A percentile compares a stretch with the other conserved stretches of the same genome.
Conservation (phyloP, 2,888 invertebrate species). For the Dichetophora obliterata region DNA sequence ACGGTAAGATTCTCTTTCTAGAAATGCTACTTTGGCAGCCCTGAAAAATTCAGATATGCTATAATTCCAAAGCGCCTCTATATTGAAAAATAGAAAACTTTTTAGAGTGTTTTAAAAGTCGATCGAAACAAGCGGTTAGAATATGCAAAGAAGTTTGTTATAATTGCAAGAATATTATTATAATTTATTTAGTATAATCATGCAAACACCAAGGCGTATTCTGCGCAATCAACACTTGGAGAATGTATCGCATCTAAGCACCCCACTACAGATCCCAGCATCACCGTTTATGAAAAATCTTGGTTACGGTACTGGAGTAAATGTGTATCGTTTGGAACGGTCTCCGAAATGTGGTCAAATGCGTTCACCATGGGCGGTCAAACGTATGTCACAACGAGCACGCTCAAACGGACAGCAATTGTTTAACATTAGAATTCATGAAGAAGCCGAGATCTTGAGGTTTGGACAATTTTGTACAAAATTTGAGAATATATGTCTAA, state of each 20-base stretch:
- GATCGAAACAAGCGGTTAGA: no score
- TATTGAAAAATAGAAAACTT: no score
- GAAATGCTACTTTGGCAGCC: no score
- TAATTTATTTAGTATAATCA: slow-evolving; percentile 38
- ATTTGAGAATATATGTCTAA: not conserved
- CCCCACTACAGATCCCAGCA: slow-evolving; percentile 75
- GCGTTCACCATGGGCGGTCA: slow-evolving; percentile 90
- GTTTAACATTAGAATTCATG: slow-evolving; percentile 67
- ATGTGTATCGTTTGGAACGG: slow-evolving; percentile 81
- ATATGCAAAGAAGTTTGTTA: no score
- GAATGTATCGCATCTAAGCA: slow-evolving; percentile 56
- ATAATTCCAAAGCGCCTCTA: no score
- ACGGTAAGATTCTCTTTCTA: no score
- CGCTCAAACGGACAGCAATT: slow-evolving; percentile 32
- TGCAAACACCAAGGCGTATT: slow-evolving; percentile 60
- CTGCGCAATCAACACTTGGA: slow-evolving; percentile 59
- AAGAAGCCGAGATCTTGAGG: slow-evolving; percentile 80
- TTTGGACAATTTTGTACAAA: slow-evolving; percentile 41
- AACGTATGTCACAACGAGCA: slow-evolving; percentile 75
- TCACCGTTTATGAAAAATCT: slow-evolving; percentile 81
- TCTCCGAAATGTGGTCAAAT: slow-evolving; percentile 77
- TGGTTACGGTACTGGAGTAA: slow-evolving; percentile 85
- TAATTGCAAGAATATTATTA: no score
- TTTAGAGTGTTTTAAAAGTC: no score
- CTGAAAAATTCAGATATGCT: no score